Conservation (phyloP, 2,888 invertebrate genomes). For the Lithodes maja region DNA sequence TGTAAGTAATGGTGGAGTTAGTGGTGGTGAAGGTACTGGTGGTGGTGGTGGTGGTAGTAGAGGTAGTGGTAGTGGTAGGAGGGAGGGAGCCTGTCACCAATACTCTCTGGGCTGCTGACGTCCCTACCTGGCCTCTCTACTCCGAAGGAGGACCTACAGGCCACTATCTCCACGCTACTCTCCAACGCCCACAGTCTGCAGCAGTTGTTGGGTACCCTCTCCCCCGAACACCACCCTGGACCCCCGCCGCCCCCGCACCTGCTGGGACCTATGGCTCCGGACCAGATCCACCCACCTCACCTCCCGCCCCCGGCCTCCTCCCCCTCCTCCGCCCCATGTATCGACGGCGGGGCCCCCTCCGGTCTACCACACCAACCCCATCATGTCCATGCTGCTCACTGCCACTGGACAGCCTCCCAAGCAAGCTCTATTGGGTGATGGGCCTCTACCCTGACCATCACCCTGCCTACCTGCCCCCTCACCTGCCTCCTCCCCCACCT, state of each 20-base stretch:
- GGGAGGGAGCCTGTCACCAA: constrained; percentile 69
- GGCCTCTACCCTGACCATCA: constrained; percentile 69
- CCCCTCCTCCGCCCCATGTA: constrained; percentile 71
- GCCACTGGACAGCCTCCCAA: constrained; percentile 51
- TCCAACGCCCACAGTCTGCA: constrained; percentile 74
- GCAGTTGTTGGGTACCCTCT: constrained; percentile 73
- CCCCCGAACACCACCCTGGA: constrained; percentile 50
- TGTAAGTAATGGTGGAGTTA: not conserved
- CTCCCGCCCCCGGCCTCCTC: constrained; percentile 57
- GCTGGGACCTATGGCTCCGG: constrained; percentile 71
- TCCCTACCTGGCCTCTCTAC: constrained; percentile 46
- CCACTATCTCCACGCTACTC: constrained; percentile 73
- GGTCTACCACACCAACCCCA: constrained; percentile 55
- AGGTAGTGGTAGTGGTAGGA: constrained; percentile 70
- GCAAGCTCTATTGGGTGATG: constrained; percentile 52
- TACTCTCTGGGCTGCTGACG: constrained; percentile 64
- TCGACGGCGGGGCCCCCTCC: constrained; percentile 58
- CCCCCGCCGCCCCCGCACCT: constrained; percentile 42
- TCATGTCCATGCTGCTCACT: constrained; percentile 61
- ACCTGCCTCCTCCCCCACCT: constrained; percentile 60
- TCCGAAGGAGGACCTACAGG: constrained; percentile 73
- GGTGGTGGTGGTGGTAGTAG: constrained; percentile 70
- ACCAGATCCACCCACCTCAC: constrained; percentile 61
- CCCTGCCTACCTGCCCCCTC: constrained; percentile 64
- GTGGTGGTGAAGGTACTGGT: constrained; percentile 29